Percentiles rank a stretch among this genome's conserved stretches.
Conservation (phyloP, 2,113 vertebrate genomes). For the Chaetura pelagica region DNA sequence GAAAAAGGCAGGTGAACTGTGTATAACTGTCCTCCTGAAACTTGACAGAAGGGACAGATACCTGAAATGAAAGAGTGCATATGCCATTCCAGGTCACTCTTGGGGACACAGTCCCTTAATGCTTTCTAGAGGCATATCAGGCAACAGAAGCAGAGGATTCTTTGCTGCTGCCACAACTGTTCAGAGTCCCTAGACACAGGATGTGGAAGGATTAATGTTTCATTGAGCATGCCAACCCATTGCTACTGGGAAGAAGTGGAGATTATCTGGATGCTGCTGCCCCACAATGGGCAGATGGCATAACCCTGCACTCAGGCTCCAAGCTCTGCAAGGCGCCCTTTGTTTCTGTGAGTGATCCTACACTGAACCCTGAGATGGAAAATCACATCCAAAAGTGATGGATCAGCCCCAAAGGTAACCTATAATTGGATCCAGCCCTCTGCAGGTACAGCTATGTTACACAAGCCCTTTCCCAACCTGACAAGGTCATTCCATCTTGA, state of each 20-base stretch:
- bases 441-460: neutral
- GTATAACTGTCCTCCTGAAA: neutral
- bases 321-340: neutral
- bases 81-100: neutral
- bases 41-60: neutral
- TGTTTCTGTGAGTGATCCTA: neutral
- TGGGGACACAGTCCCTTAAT: neutral
- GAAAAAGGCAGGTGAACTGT: neutral
- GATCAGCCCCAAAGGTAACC: neutral
- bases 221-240: neutral
- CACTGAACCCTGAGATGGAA: neutral
- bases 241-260: neutral
- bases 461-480: neutral
- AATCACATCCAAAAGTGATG: neutral
- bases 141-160: neutral
- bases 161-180: neutral
- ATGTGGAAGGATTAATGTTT: neutral
- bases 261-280: conserved; percentile 33
- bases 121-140: neutral
- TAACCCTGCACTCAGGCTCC: neutral
- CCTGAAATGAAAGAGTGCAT: neutral
- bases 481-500: neutral
- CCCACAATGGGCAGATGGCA: neutral
- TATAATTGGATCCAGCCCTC: neutral
- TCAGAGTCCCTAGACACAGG: neutral